Evolutionary conservation across 2,888 invertebrate genomes (phyloP), one percentile per base, ranked within the genome.

Genomic region (Choristoneura rosaceana): DNA sequence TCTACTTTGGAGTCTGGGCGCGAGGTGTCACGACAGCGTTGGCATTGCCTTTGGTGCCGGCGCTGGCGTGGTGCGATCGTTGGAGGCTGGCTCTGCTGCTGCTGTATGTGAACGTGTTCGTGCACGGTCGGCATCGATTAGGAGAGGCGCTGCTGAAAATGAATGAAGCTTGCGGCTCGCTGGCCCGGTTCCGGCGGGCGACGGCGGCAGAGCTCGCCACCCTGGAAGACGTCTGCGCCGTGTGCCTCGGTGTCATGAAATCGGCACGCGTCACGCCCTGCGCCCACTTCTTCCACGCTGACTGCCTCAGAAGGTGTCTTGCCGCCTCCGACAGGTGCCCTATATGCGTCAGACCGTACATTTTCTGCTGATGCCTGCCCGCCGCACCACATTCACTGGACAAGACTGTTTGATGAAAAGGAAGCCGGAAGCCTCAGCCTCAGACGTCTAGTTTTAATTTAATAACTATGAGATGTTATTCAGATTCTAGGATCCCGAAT

Each of bases 281-380:
- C 83, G 96, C 96, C 65, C 97, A 97, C 84, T 95, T 96, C 84
- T 97, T 97, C 88, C 97, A 97, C 83, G 96, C 96, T 0, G 96
- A 96, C 84, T 97, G 97, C 82, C 90, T 97, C 33, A 90, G 97
- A 74, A 95, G 95, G 77, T 97, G 97, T 82, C 92, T 97, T n/a
- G 96, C 96, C 76, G 92, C 95, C 14, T 96, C 96, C 4, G 95
- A 96, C 76, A 94, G 95, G 76, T 97, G 97, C 81, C 97, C 97
- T 0, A 96, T 97, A 83, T 97, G 97, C 86, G 96, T 97, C 78
- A 93, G 96, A 75, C 95, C 96, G 74, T 95, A 96, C 75, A 91
- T 94, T 68, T 95, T 95, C 80, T 94, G 92, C 82, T 95, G 88
- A 94, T 79, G 59, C 58, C 74, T 52, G 12, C 33, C 59, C 60